A percentile compares a stretch with the other conserved stretches of the same genome.
These are phyloP conservation scores for Pristionchus mayeri DNA, from an alignment of 2,888 invertebrate species.

Conservation along the genomic window DNA sequence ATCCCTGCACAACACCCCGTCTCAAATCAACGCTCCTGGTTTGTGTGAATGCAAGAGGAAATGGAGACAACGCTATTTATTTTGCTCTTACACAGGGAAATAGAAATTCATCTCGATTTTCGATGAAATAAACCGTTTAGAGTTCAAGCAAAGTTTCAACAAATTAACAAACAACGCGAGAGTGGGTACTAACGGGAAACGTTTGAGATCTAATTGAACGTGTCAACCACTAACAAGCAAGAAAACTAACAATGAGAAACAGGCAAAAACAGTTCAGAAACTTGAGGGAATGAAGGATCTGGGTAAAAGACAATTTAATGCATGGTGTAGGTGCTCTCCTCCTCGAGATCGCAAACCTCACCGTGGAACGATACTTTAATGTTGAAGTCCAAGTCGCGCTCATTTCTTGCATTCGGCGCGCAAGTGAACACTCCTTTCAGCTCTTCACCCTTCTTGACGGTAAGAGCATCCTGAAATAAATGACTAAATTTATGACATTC, in stretches of 20 bases:
- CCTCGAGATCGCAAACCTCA: slow-evolving; percentile 78
- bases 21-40: too few species aligned
- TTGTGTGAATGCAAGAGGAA: too few species aligned
- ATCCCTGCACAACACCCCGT: too few species aligned
- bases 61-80: slow-evolving; percentile 25
- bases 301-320: slow-evolving; percentile 74
- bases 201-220: slow-evolving; percentile 23
- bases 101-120: slow-evolving; percentile 29
- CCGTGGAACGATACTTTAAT: slow-evolving; percentile 84
- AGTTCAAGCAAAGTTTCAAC: slow-evolving; percentile 28
- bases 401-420: slow-evolving; percentile 96
- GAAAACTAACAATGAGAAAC: slow-evolving; percentile 16
- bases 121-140: slow-evolving; percentile 22
- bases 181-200: slow-evolving; percentile 36
- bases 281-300: not conserved
- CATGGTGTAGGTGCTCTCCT: slow-evolving; percentile 79
- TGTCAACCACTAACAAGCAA: slow-evolving; percentile 38
- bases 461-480: slow-evolving; percentile 85
- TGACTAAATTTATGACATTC: not conserved
- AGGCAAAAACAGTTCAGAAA: not conserved
- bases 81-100: slow-evolving; percentile 3
- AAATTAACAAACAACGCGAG: slow-evolving; percentile 31
- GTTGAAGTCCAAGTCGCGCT: slow-evolving; percentile 94
- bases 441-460: slow-evolving; percentile 93
- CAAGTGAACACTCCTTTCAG: slow-evolving; percentile 88